These are phyloP conservation scores for Agonopterix heracliana DNA, from an alignment of 2,888 invertebrate species.

Conservation along the genomic window DNA sequence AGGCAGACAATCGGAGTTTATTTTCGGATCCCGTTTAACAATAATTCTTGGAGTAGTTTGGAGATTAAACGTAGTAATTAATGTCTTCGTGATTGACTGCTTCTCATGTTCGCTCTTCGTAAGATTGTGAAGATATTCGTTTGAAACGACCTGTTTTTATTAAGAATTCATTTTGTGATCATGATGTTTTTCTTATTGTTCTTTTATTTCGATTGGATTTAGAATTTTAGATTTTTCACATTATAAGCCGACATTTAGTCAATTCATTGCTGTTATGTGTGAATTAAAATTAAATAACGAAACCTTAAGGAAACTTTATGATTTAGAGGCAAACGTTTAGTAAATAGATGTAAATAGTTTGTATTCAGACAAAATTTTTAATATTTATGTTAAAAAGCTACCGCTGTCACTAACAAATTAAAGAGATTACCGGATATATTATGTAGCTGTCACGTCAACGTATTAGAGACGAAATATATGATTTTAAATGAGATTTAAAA, in stretches of 20 bases:
- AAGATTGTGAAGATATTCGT: constrained; percentile 27
- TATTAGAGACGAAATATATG: constrained; percentile 9
- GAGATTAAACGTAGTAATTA: constrained; percentile 58
- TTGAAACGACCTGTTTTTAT: constrained; percentile 5
- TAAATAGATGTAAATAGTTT: too few relatives aligned
- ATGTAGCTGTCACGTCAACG: constrained; percentile 9
- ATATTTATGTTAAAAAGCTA: too few relatives aligned
- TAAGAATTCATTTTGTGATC: neutral
- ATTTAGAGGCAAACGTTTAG: too few relatives aligned
- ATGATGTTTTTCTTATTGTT: too few relatives aligned
- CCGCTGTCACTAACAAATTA: too few relatives aligned
- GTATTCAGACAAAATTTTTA: too few relatives aligned
- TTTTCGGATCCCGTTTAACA: constrained; percentile 43
- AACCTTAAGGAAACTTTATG: too few relatives aligned
- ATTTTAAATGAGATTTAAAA: constrained; percentile 34
- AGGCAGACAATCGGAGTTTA: constrained; percentile 45
- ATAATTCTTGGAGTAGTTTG: constrained; percentile 47
- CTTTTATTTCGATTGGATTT: too few relatives aligned
- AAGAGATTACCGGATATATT: neutral
- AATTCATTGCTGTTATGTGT: too few relatives aligned
- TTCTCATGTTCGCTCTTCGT: constrained; percentile 29
- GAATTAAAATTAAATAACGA: too few relatives aligned
- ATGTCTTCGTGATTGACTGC: constrained; percentile 59
- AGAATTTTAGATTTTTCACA: too few relatives aligned
- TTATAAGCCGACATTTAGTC: too few relatives aligned